Percentiles rank a stretch among this genome's conserved stretches.
Evolutionary conservation across 1,140 invertebrate species (phyloP).

Genomic region (Diuraphis noxia): DNA sequence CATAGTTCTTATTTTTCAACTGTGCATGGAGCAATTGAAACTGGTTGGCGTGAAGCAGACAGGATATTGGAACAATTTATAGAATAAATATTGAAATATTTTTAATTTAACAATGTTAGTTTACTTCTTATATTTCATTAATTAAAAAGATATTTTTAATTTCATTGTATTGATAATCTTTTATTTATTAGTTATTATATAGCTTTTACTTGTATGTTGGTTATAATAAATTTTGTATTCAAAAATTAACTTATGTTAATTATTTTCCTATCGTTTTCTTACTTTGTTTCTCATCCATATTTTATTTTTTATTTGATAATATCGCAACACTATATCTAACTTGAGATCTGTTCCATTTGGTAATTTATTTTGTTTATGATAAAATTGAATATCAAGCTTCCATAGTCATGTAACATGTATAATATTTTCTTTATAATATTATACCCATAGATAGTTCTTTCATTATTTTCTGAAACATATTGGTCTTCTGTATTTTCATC

Average conservation of each 20-base stretch:
- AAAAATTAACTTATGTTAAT: neutral
- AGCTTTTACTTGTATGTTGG: neutral
- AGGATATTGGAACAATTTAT: conserved; percentile 59
- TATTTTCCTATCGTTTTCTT: neutral
- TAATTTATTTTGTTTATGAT: conserved; percentile 1
- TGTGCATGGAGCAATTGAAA: conserved; percentile 79
- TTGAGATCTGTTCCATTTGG: neutral
- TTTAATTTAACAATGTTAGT: neutral
- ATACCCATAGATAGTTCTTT: neutral
- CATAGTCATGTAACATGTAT: neutral
- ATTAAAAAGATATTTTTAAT: neutral
- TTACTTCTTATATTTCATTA: neutral
- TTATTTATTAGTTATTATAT: neutral
- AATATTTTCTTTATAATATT: neutral
- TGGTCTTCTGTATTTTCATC: neutral
- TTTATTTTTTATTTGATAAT: neutral
- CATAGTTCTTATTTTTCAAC: conserved; percentile 71
- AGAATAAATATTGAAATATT: neutral
- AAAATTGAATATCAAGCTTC: neutral
- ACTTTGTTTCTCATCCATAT: neutral
- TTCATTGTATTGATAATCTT: neutral
- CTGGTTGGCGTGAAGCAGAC: conserved; percentile 78
- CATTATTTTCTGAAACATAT: neutral
- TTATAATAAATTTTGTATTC: neutral
- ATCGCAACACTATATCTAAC: neutral